Base-by-base conservation (phyloP, 2,888 invertebrate species). In the Oligia latruncula region DNA sequence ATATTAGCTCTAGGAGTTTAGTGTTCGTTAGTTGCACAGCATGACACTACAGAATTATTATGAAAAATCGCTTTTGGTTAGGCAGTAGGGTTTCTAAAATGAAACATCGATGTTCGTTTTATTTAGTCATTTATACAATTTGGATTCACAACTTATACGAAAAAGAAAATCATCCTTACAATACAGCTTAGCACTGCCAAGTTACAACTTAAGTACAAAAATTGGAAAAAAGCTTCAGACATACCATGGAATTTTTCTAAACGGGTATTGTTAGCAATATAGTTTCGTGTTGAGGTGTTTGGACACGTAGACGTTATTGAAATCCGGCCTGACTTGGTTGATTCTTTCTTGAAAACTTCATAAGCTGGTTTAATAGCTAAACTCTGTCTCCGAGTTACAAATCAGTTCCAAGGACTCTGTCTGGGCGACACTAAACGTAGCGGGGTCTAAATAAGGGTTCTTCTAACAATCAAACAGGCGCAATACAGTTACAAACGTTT, bases 51-150 rank as follows among this genome's bases (percentile, higher is more conserved):
- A 60, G 15, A 64, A 23, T n/a, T 52, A 66, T 58, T 17, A 55
- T 60, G 11, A 40, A 40, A 20, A 71, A 29, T 68, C 71, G 76
- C 76, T 65, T 62, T 40, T n/a, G 9, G 20, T 15, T 35, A 13
- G 62, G 17, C 29, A 71, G n/a, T 52, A 58, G 60, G 82, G 76
- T 60, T 70, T 29, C n/a, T 40, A 15, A 92, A 95, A 95, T 95
- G 85, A 95, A 95, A 96, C 94, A 93, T 83, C 90, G 85, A 88
- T 93, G 11, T 88, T 92, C 89, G 93, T 91, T 96, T 96, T 95
- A 95, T 95, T 96, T 92, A 95, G 94, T 96, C 93, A 93, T 95
- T 95, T 95, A 95, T 95, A 95, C 95, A 95, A 93, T 94, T 93
- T 92, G 90, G 93, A 93, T 93, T 93, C 93, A 94, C 94, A 95